Evolutionary conservation across 2,888 invertebrate species (phyloP).

Genomic region (Coelinius sp.): DNA sequence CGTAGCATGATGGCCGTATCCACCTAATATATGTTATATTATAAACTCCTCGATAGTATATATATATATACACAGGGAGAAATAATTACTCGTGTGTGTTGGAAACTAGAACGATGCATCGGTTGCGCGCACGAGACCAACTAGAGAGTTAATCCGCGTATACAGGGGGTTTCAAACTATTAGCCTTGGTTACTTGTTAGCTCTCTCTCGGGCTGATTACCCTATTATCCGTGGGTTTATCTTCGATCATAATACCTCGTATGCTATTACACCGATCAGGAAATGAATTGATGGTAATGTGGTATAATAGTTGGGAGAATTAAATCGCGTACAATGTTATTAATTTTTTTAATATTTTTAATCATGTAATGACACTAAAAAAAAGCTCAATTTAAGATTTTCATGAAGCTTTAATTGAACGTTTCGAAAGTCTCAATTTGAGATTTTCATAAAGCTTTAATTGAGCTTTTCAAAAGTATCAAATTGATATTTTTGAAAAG

Average conservation of each 20-base stretch:
- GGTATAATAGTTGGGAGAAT: background rate
- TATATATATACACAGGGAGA: background rate
- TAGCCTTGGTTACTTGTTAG: constrained; percentile 12
- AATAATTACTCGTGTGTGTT: constrained; percentile 12
- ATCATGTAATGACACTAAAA: too few relatives aligned
- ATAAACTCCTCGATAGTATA: background rate
- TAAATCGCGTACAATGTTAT: too few relatives aligned
- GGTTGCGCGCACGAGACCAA: constrained; percentile 2
- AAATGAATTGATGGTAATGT: constrained; percentile 4
- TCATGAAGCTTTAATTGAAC: too few relatives aligned
- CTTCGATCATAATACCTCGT: constrained; percentile 9
- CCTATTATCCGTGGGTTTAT: constrained; percentile 7
- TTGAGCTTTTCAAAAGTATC: too few relatives aligned
- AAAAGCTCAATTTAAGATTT: too few relatives aligned
- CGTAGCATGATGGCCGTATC: background rate
- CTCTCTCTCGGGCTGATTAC: constrained; percentile 9
- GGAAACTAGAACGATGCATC: background rate
- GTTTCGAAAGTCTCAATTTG: too few relatives aligned
- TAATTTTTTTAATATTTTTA: too few relatives aligned
- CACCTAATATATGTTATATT: background rate
- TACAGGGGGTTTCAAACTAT: constrained; percentile 12
- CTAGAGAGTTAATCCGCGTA: constrained; percentile 6
- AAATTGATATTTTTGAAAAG: too few relatives aligned
- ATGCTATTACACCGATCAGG: constrained; percentile 1
- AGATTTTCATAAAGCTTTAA: too few relatives aligned